phyloP scores from a whole-genome alignment of 2,888 invertebrate species.

The Drosophila kanekoi region DNA sequence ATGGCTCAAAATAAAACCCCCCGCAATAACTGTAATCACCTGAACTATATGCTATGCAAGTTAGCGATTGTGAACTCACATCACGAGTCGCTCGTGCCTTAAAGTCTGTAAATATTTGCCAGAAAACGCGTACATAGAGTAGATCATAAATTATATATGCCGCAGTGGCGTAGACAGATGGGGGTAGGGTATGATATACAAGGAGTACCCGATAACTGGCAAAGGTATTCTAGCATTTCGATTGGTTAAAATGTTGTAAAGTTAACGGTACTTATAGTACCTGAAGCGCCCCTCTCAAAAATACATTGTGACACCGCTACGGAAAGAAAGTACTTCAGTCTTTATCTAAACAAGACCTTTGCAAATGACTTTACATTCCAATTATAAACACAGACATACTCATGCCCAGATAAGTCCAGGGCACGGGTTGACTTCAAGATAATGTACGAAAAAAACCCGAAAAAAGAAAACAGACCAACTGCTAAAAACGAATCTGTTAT shows the following conservation, averaged over 20 bases:
- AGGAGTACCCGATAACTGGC: too few species aligned
- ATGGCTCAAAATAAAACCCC: conserved; percentile 44
- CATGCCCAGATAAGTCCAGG: conserved; percentile 44
- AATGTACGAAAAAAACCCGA: conserved; percentile 12
- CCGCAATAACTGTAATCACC: conserved; percentile 49
- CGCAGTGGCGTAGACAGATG: conserved; percentile 15
- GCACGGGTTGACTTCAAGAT: conserved; percentile 34
- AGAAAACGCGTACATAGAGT: conserved; percentile 9
- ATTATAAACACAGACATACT: conserved; percentile 46
- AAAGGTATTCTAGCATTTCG: too few species aligned
- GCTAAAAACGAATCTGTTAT: conserved; percentile 40
- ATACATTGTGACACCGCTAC: conserved; percentile 14
- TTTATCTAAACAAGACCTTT: conserved; percentile 50
- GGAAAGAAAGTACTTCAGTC: conserved; percentile 53
- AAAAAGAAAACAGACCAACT: conserved; percentile 7
- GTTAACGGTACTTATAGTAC: too few species aligned
- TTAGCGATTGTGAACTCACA: conserved; percentile 39
- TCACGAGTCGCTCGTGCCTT: conserved; percentile 55
- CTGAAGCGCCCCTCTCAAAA: neutral
- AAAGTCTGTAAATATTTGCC: conserved; percentile 54
- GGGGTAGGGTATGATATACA: neutral
- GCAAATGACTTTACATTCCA: conserved; percentile 44
- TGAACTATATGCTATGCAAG: conserved; percentile 54
- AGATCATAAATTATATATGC: conserved; percentile 58
- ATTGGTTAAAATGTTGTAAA: too few species aligned